Percentiles rank a stretch among this genome's conserved stretches.
phyloP scores from a whole-genome alignment of 2,888 invertebrate species.

The Bursaphelenchus okinawaensis region DNA sequence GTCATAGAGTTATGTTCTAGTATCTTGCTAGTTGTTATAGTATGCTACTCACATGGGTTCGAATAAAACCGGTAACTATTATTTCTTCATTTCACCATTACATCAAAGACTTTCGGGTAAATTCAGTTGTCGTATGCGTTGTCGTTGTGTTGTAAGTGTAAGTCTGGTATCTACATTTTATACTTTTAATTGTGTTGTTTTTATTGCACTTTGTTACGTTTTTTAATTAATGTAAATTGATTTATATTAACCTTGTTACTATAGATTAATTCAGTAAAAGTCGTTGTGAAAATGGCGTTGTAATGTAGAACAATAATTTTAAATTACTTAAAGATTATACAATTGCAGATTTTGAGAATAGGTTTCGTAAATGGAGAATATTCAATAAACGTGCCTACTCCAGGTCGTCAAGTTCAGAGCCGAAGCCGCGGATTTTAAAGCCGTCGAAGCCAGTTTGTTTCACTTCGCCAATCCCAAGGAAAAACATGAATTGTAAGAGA shows the following conservation, averaged over 20 bases:
- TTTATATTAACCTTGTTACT: too few species aligned
- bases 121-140: neutral
- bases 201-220: neutral
- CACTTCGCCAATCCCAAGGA: conserved; percentile 25
- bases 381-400: conserved; percentile 12
- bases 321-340: neutral
- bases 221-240: too few species aligned
- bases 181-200: neutral
- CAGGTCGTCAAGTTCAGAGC: neutral
- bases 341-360: conserved; percentile 23
- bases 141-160: neutral
- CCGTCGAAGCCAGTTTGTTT: conserved; percentile 19
- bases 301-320: conserved; percentile 7
- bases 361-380: conserved; percentile 27
- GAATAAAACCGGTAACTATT: conserved; percentile 5
- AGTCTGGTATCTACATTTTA: neutral
- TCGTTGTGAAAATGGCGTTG: conserved; percentile 1
- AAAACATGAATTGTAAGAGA: conserved; percentile 24
- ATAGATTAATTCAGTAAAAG: too few species aligned
- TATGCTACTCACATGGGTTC: neutral
- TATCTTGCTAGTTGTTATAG: neutral
- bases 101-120: conserved; percentile 25
- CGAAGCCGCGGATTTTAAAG: neutral
- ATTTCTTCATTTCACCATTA: conserved; percentile 20
- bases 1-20: neutral